A percentile compares a stretch with the other conserved stretches of the same genome.
phyloP scores from a whole-genome alignment of 2,888 invertebrate species.

The Calephelis perditalis region DNA sequence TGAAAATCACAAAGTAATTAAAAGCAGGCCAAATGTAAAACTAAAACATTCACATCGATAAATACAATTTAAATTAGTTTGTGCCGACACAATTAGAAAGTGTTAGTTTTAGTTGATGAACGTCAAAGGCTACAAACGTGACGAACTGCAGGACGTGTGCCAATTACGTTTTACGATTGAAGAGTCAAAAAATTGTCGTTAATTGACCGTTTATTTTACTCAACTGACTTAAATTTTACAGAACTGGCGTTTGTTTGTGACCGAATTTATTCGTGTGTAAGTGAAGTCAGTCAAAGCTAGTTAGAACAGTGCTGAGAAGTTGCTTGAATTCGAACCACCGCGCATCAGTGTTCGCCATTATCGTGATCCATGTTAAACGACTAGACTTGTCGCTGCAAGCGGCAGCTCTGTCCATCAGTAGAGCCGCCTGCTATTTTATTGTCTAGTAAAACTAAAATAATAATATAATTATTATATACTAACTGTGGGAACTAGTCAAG shows the following conservation, averaged over 20 bases:
- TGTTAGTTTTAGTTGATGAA: constrained; percentile 7
- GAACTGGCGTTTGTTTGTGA: background rate
- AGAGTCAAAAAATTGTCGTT: background rate
- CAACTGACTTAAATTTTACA: background rate
- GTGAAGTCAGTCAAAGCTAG: too few relatives aligned
- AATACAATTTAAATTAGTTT: constrained; percentile 3
- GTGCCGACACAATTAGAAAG: constrained; percentile 1
- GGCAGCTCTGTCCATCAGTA: too few relatives aligned
- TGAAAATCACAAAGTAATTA: background rate
- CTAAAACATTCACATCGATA: constrained; percentile 1
- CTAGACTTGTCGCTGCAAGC: too few relatives aligned
- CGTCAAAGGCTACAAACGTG: constrained; percentile 5
- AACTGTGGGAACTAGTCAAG: too few relatives aligned
- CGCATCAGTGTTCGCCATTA: too few relatives aligned
- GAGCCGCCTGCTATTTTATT: too few relatives aligned
- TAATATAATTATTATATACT: too few relatives aligned
- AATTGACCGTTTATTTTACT: background rate
- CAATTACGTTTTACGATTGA: constrained; percentile 3
- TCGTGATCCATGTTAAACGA: too few relatives aligned
- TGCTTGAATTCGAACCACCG: too few relatives aligned
- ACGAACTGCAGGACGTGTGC: constrained; percentile 3
- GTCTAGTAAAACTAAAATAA: too few relatives aligned
- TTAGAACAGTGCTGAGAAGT: too few relatives aligned
- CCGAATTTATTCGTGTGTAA: too few relatives aligned
- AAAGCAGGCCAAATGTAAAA: background rate